A percentile compares a stretch with the other conserved stretches of the same genome.
These are phyloP conservation scores for Yponomeuta plumbellus DNA, from an alignment of 2,888 invertebrate species.

Conservation along the genomic window DNA sequence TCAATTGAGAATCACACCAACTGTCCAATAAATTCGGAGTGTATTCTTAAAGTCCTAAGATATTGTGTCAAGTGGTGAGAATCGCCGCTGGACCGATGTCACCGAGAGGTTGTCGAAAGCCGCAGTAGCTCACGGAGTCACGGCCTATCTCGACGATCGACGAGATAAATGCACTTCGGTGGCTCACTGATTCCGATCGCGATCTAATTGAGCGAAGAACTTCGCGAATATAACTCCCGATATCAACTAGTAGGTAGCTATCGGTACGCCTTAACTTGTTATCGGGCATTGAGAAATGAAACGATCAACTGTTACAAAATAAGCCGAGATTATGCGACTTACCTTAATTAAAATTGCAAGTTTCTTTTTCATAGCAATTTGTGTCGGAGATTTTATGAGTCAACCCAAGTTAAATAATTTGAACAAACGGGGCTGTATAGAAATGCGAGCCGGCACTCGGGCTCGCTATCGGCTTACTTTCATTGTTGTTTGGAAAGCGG, in stretches of 20 bases:
- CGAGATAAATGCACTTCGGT: constrained; percentile 38
- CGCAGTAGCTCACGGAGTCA: constrained; percentile 42
- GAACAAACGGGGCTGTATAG: constrained; percentile 24
- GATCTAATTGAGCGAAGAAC: constrained; percentile 4
- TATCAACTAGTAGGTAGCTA: neutral
- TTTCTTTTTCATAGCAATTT: neutral
- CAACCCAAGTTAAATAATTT: constrained; percentile 10
- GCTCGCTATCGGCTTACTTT: constrained; percentile 27
- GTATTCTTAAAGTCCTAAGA: constrained; percentile 30
- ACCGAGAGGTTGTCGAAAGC: neutral
- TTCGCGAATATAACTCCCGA: neutral
- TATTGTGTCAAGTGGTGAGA: constrained; percentile 49
- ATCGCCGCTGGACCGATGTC: constrained; percentile 25
- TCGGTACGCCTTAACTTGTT: neutral
- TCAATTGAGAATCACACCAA: neutral
- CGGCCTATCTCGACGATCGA: constrained; percentile 59
- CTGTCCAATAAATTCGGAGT: neutral
- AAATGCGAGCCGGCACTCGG: constrained; percentile 25
- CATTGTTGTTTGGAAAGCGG: constrained; percentile 32
- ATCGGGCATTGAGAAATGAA: neutral
- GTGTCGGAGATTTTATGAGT: neutral
- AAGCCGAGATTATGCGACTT: neutral
- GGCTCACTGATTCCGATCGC: neutral
- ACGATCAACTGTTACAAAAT: neutral
- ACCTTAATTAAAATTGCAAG: neutral